These are phyloP conservation scores for Acipenser oxyrinchus DNA, from an alignment of 2,797 vertebrate species.

Conservation along the genomic window DNA sequence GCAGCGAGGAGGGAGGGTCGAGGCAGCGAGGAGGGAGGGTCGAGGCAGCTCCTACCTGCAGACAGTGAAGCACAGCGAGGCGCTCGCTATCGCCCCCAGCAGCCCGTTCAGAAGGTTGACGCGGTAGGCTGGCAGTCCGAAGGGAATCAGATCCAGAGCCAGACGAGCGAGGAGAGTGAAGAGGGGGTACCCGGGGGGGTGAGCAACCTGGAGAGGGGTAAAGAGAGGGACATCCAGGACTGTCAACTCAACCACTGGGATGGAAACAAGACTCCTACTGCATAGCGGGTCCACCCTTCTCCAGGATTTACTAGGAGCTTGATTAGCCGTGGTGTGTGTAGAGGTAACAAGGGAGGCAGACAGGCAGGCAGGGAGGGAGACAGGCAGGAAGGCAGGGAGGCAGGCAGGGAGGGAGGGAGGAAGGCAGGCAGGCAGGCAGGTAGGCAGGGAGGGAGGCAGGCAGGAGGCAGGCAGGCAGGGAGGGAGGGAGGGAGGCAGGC, in stretches of 20 bases:
- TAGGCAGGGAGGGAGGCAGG: neutral
- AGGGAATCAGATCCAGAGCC: slow-evolving; percentile 58
- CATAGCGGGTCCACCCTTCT: no score
- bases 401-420: neutral
- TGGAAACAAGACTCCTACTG: no score
- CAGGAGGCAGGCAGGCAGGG: slow-evolving; percentile 6
- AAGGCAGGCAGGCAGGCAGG: neutral
- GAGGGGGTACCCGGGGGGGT: slow-evolving; percentile 92
- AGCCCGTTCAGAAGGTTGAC: slow-evolving; percentile 78
- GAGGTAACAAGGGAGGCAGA: neutral
- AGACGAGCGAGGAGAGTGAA: slow-evolving; percentile 80
- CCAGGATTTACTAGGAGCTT: no score
- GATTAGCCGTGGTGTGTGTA: no score
- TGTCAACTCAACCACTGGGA: no score
- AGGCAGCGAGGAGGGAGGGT: neutral
- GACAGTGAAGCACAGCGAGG: slow-evolving; percentile 77
- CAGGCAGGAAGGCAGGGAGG: neutral
- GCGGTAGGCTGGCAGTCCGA: slow-evolving; percentile 71
- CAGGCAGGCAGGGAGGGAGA: neutral
- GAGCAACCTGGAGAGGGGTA: slow-evolving; percentile 72
- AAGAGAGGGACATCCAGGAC: neutral
- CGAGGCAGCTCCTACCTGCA: slow-evolving; percentile 68
- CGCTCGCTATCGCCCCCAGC: slow-evolving; percentile 75
- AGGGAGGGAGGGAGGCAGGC: slow-evolving; percentile 9
- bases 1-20: no score